A percentile compares a stretch with the other conserved stretches of the same genome.
phyloP scores from a whole-genome alignment of 2,113 vertebrate genomes.

The Phaetusa simplex region DNA sequence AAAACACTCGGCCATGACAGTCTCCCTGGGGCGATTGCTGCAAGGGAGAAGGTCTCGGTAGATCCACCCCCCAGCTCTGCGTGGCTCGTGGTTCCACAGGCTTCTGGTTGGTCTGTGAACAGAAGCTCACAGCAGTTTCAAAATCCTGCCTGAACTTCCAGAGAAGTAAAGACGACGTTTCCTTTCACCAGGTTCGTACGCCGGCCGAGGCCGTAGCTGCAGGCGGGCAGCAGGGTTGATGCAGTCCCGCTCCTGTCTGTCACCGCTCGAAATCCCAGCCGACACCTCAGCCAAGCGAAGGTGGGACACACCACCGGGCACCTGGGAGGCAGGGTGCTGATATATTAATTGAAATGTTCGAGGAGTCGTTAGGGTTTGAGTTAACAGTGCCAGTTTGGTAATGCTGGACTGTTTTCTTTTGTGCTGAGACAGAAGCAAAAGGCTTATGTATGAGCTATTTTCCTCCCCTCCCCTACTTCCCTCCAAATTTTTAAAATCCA shows the following conservation, averaged over 20 bases:
- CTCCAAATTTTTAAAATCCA: background rate
- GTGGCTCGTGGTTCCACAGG: rapidly evolving
- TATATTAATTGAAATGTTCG: background rate
- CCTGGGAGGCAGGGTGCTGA: background rate
- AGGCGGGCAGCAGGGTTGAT: background rate
- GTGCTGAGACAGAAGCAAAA: background rate
- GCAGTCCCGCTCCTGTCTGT: background rate
- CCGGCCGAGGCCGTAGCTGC: background rate
- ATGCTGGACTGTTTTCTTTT: background rate
- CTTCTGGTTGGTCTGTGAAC: background rate
- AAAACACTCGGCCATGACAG: background rate
- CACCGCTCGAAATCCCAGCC: background rate
- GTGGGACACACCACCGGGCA: background rate
- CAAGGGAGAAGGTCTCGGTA: background rate
- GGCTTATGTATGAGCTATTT: background rate
- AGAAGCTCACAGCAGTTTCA: background rate
- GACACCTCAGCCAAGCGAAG: background rate
- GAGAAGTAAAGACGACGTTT: background rate
- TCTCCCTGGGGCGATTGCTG: rapidly evolving
- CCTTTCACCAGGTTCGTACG: rapidly evolving
- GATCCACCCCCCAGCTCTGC: background rate
- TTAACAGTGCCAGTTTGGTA: background rate
- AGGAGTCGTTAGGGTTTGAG: background rate
- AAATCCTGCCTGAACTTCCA: background rate
- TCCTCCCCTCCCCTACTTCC: background rate